Base-by-base conservation (phyloP, 2,888 invertebrate species). In the Syrista parreyssii region DNA sequence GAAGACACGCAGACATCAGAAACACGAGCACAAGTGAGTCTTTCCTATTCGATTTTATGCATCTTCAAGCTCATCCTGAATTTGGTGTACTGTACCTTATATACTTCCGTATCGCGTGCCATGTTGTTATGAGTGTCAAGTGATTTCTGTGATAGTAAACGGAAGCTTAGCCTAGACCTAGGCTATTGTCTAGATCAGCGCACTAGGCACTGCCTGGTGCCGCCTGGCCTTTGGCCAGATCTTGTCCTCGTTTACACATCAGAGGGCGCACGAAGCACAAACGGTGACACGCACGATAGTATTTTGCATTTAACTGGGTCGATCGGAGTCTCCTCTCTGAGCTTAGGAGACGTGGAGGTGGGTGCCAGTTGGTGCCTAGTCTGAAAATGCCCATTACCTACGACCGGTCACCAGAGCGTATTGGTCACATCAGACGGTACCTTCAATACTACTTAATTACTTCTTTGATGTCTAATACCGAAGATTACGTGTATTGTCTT, bases 11-110 rank as follows among this genome's bases (percentile, higher is more conserved):
- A 84, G 91, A 72, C 90, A 90, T 68, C 90, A 90, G 74, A 91
- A 91, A 78, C 89, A 88, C 84, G 91, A 91, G 72, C 90, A 90
- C 82, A 91, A 91, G 91, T 91, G 76, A 87, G 86, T 76, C 23
- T 34, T 4, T 34, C 55, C 55, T 9, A 30, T 40, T 12, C 33
- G 32, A 72, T 76, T 75, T 69, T 68, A 4, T 11, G 0, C 0
- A 35, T 30, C 1, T 32, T 11, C 0, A 9, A 55, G 33, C 68
- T 33, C 0, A 3, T 55, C 34, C 9, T 31, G 35, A 55, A 23
- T 15, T 55, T 55, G 55, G 0, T 4, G 1, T 55, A 23, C 23
- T 9, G 23, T 9, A 55, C 4, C 34, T 6, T 34, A 34, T 23
- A 23, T 23, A 0, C 55, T 23, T 55, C 2, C 0, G 36, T 36